phyloP scores from a whole-genome alignment of 2,888 invertebrate species.

The Digitonthophagus gazella region DNA sequence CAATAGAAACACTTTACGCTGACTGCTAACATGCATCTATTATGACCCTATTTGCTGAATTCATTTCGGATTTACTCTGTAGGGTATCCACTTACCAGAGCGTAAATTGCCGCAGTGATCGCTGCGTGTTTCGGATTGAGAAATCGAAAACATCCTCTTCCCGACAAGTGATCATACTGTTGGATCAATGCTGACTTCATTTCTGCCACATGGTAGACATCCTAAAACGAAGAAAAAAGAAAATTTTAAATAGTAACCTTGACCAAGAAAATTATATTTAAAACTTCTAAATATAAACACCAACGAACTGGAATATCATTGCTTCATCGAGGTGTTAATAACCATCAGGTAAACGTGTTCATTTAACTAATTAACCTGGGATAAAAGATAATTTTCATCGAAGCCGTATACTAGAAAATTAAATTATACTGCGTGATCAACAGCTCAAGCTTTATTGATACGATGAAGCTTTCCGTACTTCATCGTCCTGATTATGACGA shows the following conservation, averaged over 20 bases:
- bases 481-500: background rate
- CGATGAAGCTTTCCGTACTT: background rate
- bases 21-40: background rate
- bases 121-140: constrained; percentile 7
- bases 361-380: background rate
- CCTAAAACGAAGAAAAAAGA: constrained; percentile 4
- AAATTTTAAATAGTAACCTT: background rate
- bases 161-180: constrained; percentile 10
- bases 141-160: constrained; percentile 14
- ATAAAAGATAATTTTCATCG: background rate
- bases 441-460: background rate
- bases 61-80: too few relatives aligned
- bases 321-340: background rate
- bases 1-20: background rate
- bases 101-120: constrained; percentile 7
- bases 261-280: background rate
- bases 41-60: too few relatives aligned
- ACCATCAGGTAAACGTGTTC: background rate
- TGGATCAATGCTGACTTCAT: constrained; percentile 6
- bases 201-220: constrained; percentile 13
- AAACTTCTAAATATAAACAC: background rate
- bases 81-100: too few relatives aligned
- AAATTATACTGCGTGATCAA: background rate
- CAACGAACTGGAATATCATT: background rate
- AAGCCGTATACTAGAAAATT: background rate